Evolutionary conservation across 2,888 invertebrate species (phyloP).

Genomic region (Ypsolopha scabrella): DNA sequence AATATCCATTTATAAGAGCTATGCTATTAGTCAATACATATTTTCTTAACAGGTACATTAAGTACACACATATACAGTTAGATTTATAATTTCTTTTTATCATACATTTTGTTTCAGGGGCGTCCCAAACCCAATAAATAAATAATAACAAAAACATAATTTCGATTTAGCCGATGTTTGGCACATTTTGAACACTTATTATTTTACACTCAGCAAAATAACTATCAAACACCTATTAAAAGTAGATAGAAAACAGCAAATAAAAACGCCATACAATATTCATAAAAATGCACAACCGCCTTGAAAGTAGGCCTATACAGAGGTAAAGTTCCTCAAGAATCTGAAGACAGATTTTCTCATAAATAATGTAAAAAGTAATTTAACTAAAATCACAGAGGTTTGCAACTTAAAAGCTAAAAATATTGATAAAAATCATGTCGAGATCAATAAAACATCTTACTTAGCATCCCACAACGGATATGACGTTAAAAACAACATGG

Average conservation of each 20-base stretch:
- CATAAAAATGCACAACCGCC: not conserved
- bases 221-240: no score
- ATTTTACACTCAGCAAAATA: slow-evolving; percentile 8
- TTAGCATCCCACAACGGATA: not conserved
- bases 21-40: not conserved
- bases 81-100: slow-evolving; percentile 2
- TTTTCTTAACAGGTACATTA: slow-evolving; percentile 6
- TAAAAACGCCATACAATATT: not conserved
- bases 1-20: not conserved
- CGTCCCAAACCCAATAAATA: no score
- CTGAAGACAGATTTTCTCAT: not conserved
- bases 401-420: not conserved
- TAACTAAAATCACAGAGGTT: not conserved
- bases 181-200: slow-evolving; percentile 50
- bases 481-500: no score
- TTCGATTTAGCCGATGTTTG: slow-evolving; percentile 21
- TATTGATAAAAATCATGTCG: not conserved
- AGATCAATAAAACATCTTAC: not conserved
- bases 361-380: not conserved
- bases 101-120: not conserved
- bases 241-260: no score
- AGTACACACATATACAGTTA: slow-evolving; percentile 6
- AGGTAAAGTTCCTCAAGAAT: no score
- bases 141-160: no score
- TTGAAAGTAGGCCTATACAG: no score